These are phyloP conservation scores for Odontomyia ornata DNA, from an alignment of 2,888 invertebrate genomes.

Conservation along the genomic window DNA sequence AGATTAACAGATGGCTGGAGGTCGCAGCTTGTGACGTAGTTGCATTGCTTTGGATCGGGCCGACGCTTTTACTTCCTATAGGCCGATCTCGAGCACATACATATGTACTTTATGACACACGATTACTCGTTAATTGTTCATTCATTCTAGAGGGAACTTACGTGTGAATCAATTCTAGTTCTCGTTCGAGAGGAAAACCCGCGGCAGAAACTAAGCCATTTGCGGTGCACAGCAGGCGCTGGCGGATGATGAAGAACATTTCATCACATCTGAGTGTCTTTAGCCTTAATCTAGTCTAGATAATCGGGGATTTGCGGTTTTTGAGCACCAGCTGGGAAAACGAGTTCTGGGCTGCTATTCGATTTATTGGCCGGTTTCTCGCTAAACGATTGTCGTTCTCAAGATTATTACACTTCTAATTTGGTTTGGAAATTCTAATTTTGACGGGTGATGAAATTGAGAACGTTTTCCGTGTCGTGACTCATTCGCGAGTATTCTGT, in stretches of 20 bases:
- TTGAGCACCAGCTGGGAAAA: neutral
- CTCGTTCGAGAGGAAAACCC: neutral
- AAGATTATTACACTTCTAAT: neutral
- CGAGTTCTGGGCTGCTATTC: neutral
- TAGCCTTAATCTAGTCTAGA: neutral
- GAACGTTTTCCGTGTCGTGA: neutral
- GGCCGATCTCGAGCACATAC: neutral
- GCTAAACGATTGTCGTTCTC: neutral
- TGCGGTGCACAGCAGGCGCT: neutral
- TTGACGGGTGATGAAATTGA: neutral
- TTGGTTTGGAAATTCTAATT: neutral
- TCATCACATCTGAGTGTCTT: neutral
- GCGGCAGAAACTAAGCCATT: neutral
- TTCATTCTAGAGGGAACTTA: neutral
- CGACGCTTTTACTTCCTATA: too few relatives aligned
- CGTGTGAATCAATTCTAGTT: neutral
- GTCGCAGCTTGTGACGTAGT: neutral
- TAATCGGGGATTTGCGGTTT: constrained; percentile 1
- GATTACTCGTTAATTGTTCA: neutral
- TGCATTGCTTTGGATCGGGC: neutral
- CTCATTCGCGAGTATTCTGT: neutral
- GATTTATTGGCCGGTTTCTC: neutral
- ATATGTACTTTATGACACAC: neutral
- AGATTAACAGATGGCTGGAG: neutral
- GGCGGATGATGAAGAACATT: neutral